phyloP scores from a whole-genome alignment of 2,113 vertebrate species.

The Beaufortia kweichowensis region DNA sequence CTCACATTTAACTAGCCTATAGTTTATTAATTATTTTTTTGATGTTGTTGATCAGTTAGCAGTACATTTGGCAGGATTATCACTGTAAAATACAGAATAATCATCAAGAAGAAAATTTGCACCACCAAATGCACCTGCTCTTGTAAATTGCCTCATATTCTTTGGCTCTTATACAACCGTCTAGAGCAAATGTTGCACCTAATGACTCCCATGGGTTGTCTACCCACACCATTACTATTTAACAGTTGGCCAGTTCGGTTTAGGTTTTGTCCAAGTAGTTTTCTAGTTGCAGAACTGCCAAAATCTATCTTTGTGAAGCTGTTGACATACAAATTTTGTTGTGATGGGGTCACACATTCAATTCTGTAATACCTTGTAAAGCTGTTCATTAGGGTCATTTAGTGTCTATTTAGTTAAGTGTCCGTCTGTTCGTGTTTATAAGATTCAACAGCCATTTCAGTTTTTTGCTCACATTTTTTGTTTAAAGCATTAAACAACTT shows the following conservation, averaged over 20 bases:
- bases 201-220: slow-evolving; percentile 11
- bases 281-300: not conserved
- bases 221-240: slow-evolving; percentile 10
- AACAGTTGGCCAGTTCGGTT: slow-evolving; percentile 14
- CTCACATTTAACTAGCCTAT: no score
- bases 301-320: not conserved
- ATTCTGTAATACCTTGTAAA: not conserved
- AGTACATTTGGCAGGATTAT: not conserved
- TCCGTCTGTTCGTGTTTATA: not conserved
- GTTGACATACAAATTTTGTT: slow-evolving; percentile 16
- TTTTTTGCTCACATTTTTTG: not conserved
- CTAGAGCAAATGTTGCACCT: not conserved
- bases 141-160: slow-evolving; percentile 6
- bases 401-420: not conserved
- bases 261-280: slow-evolving; percentile 31
- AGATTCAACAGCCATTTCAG: not conserved
- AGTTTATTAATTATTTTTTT: no score
- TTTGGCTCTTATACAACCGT: not conserved
- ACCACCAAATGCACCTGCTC: not conserved
- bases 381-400: not conserved
- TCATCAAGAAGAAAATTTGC: not conserved
- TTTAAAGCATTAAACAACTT: slow-evolving; percentile 3
- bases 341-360: slow-evolving; percentile 24
- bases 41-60: no score
- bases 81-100: not conserved